Conservation (phyloP, 2,888 invertebrate species). For the Dromius quadrimaculatus region DNA sequence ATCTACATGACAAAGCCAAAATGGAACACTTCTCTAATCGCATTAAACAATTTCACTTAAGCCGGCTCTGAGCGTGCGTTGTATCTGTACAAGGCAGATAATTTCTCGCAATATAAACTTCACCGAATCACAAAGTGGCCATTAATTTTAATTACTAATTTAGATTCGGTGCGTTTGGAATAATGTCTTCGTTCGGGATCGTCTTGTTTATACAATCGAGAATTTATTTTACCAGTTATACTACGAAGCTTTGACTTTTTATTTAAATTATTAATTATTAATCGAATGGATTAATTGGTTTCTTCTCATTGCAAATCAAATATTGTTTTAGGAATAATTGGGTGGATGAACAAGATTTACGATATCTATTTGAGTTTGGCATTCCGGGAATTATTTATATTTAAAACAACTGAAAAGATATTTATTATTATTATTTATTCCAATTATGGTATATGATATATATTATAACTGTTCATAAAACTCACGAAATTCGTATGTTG, state of each 20-base stretch:
- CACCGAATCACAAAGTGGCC: constrained; percentile 40
- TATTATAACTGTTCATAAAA: too few relatives aligned
- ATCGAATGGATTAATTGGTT: constrained; percentile 26
- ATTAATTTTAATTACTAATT: constrained; percentile 49
- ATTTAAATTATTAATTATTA: constrained; percentile 40
- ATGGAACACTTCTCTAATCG: constrained; percentile 24
- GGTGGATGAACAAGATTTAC: too few relatives aligned
- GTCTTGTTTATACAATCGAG: constrained; percentile 29
- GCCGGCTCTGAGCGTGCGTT: constrained; percentile 24
- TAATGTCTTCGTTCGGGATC: constrained; percentile 21
- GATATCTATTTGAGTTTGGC: too few relatives aligned
- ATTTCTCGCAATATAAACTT: constrained; percentile 39
- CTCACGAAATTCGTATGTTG: too few relatives aligned
- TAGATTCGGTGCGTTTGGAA: constrained; percentile 32
- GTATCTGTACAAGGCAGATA: constrained; percentile 40
- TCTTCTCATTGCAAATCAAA: constrained; percentile 11
- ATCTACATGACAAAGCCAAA: constrained; percentile 10
- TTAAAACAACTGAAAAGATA: too few relatives aligned
- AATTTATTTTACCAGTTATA: constrained; percentile 12
- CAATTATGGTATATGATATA: too few relatives aligned
- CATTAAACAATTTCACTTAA: constrained; percentile 36
- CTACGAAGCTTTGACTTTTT: neutral
- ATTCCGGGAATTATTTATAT: too few relatives aligned
- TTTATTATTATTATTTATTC: too few relatives aligned
- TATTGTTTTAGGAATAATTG: too few relatives aligned